phyloP scores from a whole-genome alignment of 2,113 vertebrate genomes.

The Stercorarius parasiticus region DNA sequence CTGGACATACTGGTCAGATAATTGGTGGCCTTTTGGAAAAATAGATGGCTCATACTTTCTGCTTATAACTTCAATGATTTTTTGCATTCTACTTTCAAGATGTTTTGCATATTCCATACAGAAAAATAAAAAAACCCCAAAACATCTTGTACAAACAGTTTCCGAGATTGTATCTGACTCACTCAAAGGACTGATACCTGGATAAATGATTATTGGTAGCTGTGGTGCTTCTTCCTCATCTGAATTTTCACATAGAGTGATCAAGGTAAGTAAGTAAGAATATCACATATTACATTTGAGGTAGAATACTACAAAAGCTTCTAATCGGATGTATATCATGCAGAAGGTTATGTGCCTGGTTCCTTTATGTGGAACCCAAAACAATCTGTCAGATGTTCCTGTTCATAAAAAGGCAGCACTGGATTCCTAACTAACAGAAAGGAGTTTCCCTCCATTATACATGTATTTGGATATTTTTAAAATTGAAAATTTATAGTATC shows the following conservation, averaged over 20 bases:
- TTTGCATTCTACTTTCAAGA: neutral
- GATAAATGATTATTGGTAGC: neutral
- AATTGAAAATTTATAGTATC: neutral
- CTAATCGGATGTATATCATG: neutral
- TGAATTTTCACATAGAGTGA: neutral
- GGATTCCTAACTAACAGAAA: neutral
- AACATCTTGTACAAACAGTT: neutral
- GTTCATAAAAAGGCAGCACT: neutral
- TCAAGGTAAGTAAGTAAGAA: neutral
- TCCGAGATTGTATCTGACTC: neutral
- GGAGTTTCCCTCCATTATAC: neutral
- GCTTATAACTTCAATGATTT: neutral
- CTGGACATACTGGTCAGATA: neutral
- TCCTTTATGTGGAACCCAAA: neutral
- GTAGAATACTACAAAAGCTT: neutral
- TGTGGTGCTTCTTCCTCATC: neutral
- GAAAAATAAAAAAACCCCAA: neutral
- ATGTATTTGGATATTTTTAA: neutral
- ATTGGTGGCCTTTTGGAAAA: neutral
- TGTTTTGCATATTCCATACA: neutral
- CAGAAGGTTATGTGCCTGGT: neutral
- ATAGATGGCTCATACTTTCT: neutral
- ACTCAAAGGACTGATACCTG: neutral
- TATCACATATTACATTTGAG: neutral
- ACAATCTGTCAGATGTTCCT: neutral